Percentiles rank a stretch among this genome's conserved stretches.
Evolutionary conservation across 2,113 vertebrate genomes (phyloP).

Genomic region (Austrofundulus limnaeus): DNA sequence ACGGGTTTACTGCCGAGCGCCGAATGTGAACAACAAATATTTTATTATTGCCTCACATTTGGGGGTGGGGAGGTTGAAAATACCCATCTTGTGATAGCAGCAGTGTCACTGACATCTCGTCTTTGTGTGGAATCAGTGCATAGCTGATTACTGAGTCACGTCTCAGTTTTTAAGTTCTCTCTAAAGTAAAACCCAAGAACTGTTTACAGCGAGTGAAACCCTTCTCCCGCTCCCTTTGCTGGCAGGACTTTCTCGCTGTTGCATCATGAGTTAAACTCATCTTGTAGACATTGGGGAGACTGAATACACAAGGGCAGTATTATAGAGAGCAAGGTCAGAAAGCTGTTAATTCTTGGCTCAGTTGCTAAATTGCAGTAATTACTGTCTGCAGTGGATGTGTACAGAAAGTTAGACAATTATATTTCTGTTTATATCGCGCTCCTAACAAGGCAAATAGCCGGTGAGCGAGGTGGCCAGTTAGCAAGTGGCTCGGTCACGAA

Average conservation of each 20-base stretch:
- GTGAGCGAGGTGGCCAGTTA: constrained; percentile 19
- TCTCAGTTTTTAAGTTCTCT: constrained; percentile 29
- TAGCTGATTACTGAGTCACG: constrained; percentile 70
- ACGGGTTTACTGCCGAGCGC: constrained; percentile 44
- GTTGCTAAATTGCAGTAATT: constrained; percentile 63
- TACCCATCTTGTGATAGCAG: constrained; percentile 48
- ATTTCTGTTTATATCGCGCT: constrained; percentile 41
- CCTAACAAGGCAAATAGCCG: constrained; percentile 39
- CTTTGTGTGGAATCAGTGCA: constrained; percentile 62
- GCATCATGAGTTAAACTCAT: constrained; percentile 66
- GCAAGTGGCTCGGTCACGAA: constrained; percentile 8
- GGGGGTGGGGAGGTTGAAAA: constrained; percentile 19
- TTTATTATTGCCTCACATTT: constrained; percentile 54
- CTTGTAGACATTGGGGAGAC: constrained; percentile 44
- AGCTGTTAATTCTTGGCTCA: constrained; percentile 58
- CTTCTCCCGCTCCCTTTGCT: constrained; percentile 26
- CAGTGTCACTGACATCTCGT: constrained; percentile 56
- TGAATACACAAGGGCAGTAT: constrained; percentile 68
- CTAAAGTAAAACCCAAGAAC: constrained; percentile 46
- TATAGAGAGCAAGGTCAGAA: constrained; percentile 63
- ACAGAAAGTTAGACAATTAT: constrained; percentile 54
- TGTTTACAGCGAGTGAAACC: constrained; percentile 35
- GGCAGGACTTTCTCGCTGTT: constrained; percentile 55
- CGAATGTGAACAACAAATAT: constrained; percentile 56
- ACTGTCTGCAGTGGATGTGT: constrained; percentile 43